phyloP scores from a whole-genome alignment of 2,888 invertebrate genomes.

The Xestia ashworthii region DNA sequence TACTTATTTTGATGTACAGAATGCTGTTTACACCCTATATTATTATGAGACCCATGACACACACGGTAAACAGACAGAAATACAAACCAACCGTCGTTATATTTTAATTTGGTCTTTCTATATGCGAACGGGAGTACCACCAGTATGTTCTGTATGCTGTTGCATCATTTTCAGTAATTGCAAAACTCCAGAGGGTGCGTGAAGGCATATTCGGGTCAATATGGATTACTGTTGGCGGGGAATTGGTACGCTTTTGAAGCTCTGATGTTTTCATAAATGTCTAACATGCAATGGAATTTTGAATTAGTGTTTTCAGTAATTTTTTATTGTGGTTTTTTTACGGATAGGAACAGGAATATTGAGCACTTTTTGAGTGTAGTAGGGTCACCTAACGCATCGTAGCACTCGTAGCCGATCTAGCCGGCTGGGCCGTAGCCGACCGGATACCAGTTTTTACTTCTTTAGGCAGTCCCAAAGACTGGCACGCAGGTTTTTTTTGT shows the following conservation, averaged over 20 bases:
- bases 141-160: constrained; percentile 33
- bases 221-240: constrained; percentile 28
- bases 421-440: no score
- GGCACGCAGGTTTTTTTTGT: no score
- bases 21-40: no score
- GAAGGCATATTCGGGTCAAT: constrained; percentile 52
- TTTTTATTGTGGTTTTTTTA: background rate
- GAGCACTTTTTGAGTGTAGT: no score
- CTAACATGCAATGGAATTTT: background rate
- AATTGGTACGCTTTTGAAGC: constrained; percentile 34
- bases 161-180: constrained; percentile 64
- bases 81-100: constrained; percentile 7
- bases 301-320: background rate
- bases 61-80: constrained; percentile 4
- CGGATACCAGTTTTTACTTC: no score
- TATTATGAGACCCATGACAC: no score
- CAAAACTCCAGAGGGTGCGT: constrained; percentile 57
- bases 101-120: constrained; percentile 52
- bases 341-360: no score
- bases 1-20: no score
- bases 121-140: constrained; percentile 34
- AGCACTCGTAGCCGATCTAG: no score
- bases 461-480: no score
- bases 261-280: constrained; percentile 33
- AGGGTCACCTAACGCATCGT: no score